Conservation (phyloP, 2,797 vertebrate genomes). For the Ctenopoma kingsleyae region DNA sequence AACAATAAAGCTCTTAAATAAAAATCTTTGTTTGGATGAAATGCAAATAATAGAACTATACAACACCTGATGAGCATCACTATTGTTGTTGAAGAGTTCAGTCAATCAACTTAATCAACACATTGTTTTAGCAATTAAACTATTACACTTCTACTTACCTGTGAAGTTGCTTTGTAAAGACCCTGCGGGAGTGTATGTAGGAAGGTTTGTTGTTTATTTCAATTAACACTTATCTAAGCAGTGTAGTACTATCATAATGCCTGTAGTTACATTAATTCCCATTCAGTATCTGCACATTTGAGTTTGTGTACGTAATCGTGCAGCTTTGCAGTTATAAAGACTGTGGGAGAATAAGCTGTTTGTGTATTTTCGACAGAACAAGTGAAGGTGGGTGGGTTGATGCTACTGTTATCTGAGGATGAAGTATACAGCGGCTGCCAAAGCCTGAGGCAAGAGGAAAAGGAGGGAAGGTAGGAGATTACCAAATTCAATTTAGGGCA, state of each 20-base stretch:
- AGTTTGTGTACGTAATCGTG: constrained; percentile 10
- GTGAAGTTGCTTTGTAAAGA: background rate
- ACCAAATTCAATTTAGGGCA: constrained; percentile 77
- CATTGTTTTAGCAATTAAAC: background rate
- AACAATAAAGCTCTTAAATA: too few species aligned
- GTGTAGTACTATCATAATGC: constrained; percentile 5
- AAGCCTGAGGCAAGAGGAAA: constrained; percentile 54
- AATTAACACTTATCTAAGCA: constrained; percentile 12
- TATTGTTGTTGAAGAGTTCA: background rate
- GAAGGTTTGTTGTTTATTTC: constrained; percentile 31
- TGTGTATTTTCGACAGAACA: constrained; percentile 62
- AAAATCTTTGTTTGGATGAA: background rate
- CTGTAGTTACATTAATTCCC: constrained; percentile 11
- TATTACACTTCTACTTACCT: background rate
- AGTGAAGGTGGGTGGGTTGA: constrained; percentile 72
- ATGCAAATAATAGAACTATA: background rate
- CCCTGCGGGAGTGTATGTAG: constrained; percentile 2
- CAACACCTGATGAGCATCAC: too few species aligned
- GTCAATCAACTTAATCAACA: background rate
- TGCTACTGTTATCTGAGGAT: constrained; percentile 68
- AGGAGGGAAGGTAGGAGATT: constrained; percentile 63
- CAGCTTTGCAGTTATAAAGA: constrained; percentile 32
- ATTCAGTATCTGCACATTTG: constrained; percentile 27
- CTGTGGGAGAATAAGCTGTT: constrained; percentile 43
- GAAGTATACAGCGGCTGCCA: constrained; percentile 65